Percentiles rank a stretch among this genome's conserved stretches.
phyloP scores from a whole-genome alignment of 2,888 invertebrate species.

The Ichneumon xanthorius region DNA sequence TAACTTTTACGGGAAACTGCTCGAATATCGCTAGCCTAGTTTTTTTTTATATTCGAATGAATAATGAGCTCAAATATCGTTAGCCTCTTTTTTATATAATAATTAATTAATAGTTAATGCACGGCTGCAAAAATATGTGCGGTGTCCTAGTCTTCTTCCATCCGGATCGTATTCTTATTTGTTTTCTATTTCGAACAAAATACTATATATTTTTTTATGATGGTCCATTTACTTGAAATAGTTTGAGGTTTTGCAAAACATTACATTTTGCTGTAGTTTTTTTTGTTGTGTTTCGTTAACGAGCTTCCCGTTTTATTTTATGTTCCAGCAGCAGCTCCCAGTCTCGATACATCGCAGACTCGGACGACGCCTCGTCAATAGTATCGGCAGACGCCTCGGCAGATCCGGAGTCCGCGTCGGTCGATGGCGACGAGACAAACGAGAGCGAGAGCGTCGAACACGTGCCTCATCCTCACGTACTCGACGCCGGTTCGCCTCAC shows the following conservation, averaged over 20 bases:
- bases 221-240: no score
- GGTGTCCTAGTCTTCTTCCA: no score
- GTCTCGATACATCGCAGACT: conserved; percentile 79
- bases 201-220: not conserved
- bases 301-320: conserved; percentile 15
- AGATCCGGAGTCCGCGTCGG: conserved; percentile 80
- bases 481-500: conserved; percentile 79
- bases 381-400: conserved; percentile 81
- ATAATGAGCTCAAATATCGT: no score
- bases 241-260: no score
- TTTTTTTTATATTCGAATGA: not conserved
- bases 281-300: conserved; percentile 5
- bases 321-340: conserved; percentile 75
- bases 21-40: not conserved
- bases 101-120: not conserved
- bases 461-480: conserved; percentile 82
- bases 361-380: conserved; percentile 82
- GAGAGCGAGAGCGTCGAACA: conserved; percentile 78
- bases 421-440: conserved; percentile 76
- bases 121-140: not conserved
- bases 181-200: not conserved
- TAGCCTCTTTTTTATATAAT: no score
- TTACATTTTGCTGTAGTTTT: not conserved
- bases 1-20: not conserved
- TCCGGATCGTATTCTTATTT: not conserved